Conservation (phyloP, 2,888 invertebrate species). For the Drosophila niveifrons region DNA sequence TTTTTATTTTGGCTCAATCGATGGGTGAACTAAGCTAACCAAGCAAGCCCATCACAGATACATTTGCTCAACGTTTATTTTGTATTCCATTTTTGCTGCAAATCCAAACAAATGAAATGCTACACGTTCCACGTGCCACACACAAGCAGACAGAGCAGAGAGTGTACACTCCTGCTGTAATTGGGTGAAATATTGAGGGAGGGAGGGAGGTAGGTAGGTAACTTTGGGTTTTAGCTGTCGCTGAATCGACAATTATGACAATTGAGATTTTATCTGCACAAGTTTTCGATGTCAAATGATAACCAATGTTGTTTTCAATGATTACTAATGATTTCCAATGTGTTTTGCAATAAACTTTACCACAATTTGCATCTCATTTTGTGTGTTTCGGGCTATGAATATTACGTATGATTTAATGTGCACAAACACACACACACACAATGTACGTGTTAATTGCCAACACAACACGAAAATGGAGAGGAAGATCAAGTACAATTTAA, state of each 20-base stretch:
- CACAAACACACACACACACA: too few species aligned
- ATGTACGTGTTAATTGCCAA: conserved; percentile 1
- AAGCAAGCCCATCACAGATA: conserved; percentile 8
- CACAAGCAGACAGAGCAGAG: neutral
- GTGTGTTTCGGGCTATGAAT: neutral
- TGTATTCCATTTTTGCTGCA: conserved; percentile 27
- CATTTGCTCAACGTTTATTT: conserved; percentile 40
- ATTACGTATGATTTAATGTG: neutral
- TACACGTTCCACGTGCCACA: conserved; percentile 31
- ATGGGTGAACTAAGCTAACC: neutral
- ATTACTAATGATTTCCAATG: conserved; percentile 38
- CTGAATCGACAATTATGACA: conserved; percentile 60
- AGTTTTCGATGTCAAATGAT: conserved; percentile 37
- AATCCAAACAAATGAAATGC: conserved; percentile 39
- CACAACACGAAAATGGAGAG: neutral
- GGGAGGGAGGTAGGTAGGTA: neutral
- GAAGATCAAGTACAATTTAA: neutral
- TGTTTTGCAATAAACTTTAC: conserved; percentile 32
- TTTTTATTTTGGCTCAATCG: conserved; percentile 7
- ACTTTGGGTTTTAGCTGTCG: conserved; percentile 24
- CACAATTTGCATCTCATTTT: conserved; percentile 28
- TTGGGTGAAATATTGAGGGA: too few species aligned
- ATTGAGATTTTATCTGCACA: conserved; percentile 52
- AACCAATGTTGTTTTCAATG: conserved; percentile 43
- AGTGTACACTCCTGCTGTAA: neutral